Conservation (phyloP, 2,888 invertebrate genomes). For the Acanthopleura granulata region DNA sequence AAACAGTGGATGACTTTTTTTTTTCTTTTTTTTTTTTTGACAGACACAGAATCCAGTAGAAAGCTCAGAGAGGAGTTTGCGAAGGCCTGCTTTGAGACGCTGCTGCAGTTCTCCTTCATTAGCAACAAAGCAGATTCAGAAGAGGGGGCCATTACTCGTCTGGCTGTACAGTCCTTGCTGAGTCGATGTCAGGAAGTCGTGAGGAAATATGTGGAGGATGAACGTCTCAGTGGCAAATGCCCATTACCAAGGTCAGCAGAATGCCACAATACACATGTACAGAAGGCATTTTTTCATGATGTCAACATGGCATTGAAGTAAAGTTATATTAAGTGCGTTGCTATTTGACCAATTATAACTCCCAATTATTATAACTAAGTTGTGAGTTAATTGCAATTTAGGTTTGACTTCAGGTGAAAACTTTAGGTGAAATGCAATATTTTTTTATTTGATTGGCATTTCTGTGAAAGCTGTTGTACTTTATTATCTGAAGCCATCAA, state of each 20-base stretch:
- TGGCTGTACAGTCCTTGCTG: conserved; percentile 90
- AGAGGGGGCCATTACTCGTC: conserved; percentile 73
- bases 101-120: conserved; percentile 89
- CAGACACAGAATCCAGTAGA: conserved; percentile 82
- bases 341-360: too few species aligned
- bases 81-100: conserved; percentile 94
- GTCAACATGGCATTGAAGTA: too few species aligned
- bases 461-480: too few species aligned
- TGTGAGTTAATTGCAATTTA: too few species aligned
- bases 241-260: conserved; percentile 82
- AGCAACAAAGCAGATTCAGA: conserved; percentile 41
- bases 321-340: too few species aligned
- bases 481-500: too few species aligned
- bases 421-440: too few species aligned
- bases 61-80: conserved; percentile 94
- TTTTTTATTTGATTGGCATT: too few species aligned
- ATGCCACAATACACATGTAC: too few species aligned
- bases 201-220: conserved; percentile 87
- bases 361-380: too few species aligned
- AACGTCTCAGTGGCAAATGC: conserved; percentile 85
- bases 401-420: too few species aligned
- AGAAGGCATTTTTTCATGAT: too few species aligned
- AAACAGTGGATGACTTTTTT: conserved; percentile 17
- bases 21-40: conserved; percentile 42
- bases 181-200: conserved; percentile 94